Base-by-base conservation (phyloP, 2,797 vertebrate genomes). In the Odontamblyopus lacepedii region DNA sequence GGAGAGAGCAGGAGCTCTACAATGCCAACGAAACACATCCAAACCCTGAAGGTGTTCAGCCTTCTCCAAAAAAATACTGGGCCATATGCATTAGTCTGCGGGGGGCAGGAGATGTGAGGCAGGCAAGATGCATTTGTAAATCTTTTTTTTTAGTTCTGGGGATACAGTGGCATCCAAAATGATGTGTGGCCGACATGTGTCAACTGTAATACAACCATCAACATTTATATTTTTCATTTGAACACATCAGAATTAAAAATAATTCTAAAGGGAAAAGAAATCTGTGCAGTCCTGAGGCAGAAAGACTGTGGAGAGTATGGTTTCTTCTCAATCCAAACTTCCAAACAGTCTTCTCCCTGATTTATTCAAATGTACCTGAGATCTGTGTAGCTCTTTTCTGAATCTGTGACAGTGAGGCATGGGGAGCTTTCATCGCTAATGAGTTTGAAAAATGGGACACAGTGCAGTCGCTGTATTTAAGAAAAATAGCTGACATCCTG, bases 371-470 rank as follows among this genome's bases (percentile, higher is more conserved):
- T 69, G 50, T 65, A 51, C 67, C 59, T 71, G 35, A 30, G 32
- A 51, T 23, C 50, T 0, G 23, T 70, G 6, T 66, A 6, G 63
- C 73, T 74, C 70, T 32, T 29, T 62, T 53, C 30, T 63, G 12
- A 71, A 16, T 62, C 68, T 32, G 50, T 76, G 70, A 63, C 71
- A 35, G 18, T 80, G 76, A 75, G 51, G 74, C 67, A 63, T 50
- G 27, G 23, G 55, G 26, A 30, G 38, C 44, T 70, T 72, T 72
- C 61, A 62, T 27, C 44, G 59, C 38, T 75, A 71, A 74, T 82
- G 23, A 78, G 68, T 67, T 18, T 72, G 50, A 75, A 70, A 80
- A 81, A 79, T 68, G 30, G 18, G 69, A 70, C 64, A 29, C 0
- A 8, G 19, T 60, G 68, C 66, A 75, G 41, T 0, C 19, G 48